Base-by-base conservation (phyloP, 2,113 vertebrate genomes). In the rabbit (Oryctolagus cuniculus) region DNA sequence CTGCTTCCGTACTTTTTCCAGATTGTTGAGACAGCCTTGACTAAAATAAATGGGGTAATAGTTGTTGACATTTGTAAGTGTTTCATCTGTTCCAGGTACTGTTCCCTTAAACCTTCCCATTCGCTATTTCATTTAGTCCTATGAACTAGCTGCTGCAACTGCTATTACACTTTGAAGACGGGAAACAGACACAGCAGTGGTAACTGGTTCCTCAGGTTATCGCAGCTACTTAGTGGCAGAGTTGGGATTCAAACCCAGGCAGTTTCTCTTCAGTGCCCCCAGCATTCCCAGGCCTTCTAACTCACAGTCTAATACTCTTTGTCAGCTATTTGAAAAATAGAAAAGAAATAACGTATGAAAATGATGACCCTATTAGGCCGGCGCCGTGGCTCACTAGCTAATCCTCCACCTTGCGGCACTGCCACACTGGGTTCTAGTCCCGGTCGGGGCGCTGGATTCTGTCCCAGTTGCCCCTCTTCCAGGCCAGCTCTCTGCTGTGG, bases 51-150 rank as follows among this genome's bases (percentile, higher is more conserved):
- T 74, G 22, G 29, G 64, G 38, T 25, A 34, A 89, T 78, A 87
- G 34, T 36, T 63, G 24, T 27, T 80, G 87, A 27, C 44, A 80
- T 85, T 87, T 90, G 25, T 67, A 34, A 75, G 7, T 16, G 8
- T 15, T 90, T 93, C 55, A 29, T 79, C 61, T 94, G 74, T 49
- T 12, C 63, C 70, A 94, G 63, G 31, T 53, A 70, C 27, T 84
- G 53, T 84, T 87, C 1, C 29, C 6, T 58, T n/a, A 83, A 63
- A 36, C 0, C n/a, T 63, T 74, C 36, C 53, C 53, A 31, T 55
- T 72, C 17, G 49, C 75, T 49, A 49, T 74, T 21, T 22, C 11
- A 88, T 22, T 36, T 89, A 85, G 27, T 19, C 21, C 63, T 81
- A n/a, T 25, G 27, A 90, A 34, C 10, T 53, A 49, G n/a, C 55